Base-by-base conservation (phyloP, 2,888 invertebrate species). In the Iphiclides podalirius region DNA sequence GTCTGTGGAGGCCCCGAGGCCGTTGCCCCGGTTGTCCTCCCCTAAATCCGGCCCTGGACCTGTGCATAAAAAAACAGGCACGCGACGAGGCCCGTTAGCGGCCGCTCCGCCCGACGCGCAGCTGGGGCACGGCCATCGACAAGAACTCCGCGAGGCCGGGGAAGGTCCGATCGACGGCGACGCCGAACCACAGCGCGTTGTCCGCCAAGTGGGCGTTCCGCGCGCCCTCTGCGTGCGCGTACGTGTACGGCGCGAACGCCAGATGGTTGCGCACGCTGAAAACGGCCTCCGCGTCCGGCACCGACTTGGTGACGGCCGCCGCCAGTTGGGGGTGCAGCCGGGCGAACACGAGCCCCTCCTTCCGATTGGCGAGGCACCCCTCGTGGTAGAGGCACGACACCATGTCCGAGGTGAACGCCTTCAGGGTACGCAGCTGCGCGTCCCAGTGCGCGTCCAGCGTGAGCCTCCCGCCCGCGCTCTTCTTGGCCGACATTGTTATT, bases 191-290 rank as follows among this genome's bases (percentile, higher is more conserved):
- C 1, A 76, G 33, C 42, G 70, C 73, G 44, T 79, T 81, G 28
- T 71, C 72, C 0, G 64, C 66, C 3, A 4, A 4, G 4, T 75
- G 70, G 1, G 57, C 60, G 1, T 62, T 52, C 6, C 78, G 67
- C 0, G 67, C 51, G 0, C 55, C 65, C 8, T 65, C 66, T 0
- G 76, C 33, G 4, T 66, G 59, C 44, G 70, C 54, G 35, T 74
- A 79, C 0, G 79, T 84, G 53, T 82, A 79, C 0, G 81, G 71
- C 0, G 79, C 75, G 41, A 89, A 76, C 0, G 88, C 87, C 44
- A 82, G 52, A 52, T 82, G 81, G 41, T 82, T 82, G 26, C 76
- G 61, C 28, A 88, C 58, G 57, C 83, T 82, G 1, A 83, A 58
- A 15, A 70, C 71, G 0, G 69, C 53, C 31, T 86, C 80, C 0